These are phyloP conservation scores for Cranoglanis bouderius DNA, from an alignment of 2,113 vertebrate genomes.

Conservation along the genomic window DNA sequence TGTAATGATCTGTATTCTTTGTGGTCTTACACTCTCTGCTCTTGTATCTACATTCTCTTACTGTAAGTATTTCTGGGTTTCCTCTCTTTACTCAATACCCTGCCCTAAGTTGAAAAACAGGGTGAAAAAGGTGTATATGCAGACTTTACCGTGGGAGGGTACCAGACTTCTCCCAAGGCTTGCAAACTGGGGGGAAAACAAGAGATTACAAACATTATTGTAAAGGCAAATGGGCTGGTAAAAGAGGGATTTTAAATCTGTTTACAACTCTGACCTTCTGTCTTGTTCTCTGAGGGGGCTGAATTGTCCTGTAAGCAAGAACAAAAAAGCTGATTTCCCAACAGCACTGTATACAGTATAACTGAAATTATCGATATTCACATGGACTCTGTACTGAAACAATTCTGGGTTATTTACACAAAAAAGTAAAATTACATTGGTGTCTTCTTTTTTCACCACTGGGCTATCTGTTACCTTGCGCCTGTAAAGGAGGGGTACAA, in stretches of 20 bases:
- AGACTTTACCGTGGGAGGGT: constrained; percentile 76
- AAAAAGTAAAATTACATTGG: constrained; percentile 65
- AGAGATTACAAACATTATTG: neutral
- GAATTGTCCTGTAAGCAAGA: constrained; percentile 67
- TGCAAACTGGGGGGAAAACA: constrained; percentile 57
- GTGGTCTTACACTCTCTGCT: neutral
- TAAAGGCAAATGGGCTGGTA: neutral
- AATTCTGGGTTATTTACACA: neutral
- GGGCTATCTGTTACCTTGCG: constrained; percentile 75
- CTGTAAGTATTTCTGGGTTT: neutral
- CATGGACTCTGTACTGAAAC: neutral
- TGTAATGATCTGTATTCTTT: neutral
- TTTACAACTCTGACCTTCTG: constrained; percentile 59
- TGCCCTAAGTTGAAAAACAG: neutral
- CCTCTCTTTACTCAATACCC: neutral
- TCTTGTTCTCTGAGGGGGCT: constrained; percentile 59
- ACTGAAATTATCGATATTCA: neutral
- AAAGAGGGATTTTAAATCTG: neutral
- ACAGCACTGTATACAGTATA: neutral
- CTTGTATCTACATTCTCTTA: neutral
- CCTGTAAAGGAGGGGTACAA: constrained; percentile 61
- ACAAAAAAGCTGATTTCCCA: neutral
- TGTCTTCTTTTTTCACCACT: constrained; percentile 65
- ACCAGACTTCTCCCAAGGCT: constrained; percentile 76
- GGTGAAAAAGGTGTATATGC: neutral